These are phyloP conservation scores for Myotis planiceps DNA, from an alignment of 2,797 vertebrate genomes.

Conservation along the genomic window DNA sequence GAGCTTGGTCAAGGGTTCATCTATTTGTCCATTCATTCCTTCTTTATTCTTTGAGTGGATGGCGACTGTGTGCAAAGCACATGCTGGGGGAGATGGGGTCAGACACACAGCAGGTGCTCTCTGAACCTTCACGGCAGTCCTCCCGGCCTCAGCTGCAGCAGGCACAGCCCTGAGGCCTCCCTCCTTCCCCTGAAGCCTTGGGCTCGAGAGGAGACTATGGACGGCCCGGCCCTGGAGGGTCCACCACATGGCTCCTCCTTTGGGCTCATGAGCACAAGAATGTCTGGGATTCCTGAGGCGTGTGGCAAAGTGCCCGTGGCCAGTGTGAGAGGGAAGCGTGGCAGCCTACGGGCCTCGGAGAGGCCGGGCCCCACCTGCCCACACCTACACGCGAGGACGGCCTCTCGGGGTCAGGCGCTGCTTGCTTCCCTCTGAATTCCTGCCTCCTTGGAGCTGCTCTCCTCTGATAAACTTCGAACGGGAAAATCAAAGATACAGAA, in stretches of 20 bases:
- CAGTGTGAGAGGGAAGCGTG: fast-evolving
- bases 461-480: background rate
- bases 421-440: background rate
- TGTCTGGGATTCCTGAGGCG: background rate
- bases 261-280: background rate
- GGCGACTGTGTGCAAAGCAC: background rate
- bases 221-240: background rate
- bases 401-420: fast-evolving
- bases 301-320: background rate
- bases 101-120: background rate
- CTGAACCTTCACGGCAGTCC: fast-evolving
- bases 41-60: background rate
- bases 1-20: background rate
- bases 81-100: background rate
- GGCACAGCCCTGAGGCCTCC: background rate
- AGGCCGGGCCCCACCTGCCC: fast-evolving
- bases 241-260: background rate
- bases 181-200: background rate
- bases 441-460: background rate
- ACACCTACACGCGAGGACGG: fast-evolving
- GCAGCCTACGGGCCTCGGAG: background rate
- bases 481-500: background rate
- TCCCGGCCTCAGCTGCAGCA: background rate
- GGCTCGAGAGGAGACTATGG: background rate
- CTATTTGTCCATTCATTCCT: background rate